Conservation (phyloP, 2,113 vertebrate species). For the Pseudois nayaur region DNA sequence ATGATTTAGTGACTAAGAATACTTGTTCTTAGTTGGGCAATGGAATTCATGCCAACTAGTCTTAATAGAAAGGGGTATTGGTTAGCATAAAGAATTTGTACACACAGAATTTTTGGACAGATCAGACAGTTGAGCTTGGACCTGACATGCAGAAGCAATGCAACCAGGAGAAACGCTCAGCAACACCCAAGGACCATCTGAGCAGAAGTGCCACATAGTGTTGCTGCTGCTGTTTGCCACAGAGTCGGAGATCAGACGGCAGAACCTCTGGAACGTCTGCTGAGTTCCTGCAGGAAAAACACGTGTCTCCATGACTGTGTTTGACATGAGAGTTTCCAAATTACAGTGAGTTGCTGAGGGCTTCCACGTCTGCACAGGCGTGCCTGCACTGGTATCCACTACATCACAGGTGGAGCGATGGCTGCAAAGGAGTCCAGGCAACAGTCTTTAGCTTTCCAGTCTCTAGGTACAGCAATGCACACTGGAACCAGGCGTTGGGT, state of each 20-base stretch:
- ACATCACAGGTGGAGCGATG: background rate
- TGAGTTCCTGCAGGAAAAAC: background rate
- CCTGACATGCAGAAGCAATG: background rate
- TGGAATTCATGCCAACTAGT: background rate
- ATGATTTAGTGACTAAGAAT: background rate
- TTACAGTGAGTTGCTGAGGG: background rate
- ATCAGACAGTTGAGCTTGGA: background rate
- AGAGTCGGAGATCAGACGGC: background rate
- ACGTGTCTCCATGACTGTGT: background rate
- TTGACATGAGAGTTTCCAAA: background rate
- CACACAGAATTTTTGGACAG: background rate
- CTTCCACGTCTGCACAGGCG: background rate
- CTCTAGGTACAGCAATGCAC: background rate
- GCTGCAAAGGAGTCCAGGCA: background rate
- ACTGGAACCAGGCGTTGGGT: background rate
- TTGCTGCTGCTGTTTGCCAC: background rate
- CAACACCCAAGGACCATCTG: background rate
- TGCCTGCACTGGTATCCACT: background rate
- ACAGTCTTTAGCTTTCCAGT: background rate
- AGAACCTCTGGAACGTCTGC: background rate
- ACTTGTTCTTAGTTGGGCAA: background rate
- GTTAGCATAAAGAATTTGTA: background rate
- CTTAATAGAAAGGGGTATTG: background rate
- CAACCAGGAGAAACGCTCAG: background rate
- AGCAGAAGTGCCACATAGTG: background rate